These are phyloP conservation scores for Odobenus rosmarus DNA, from an alignment of 2,113 vertebrate genomes.

Conservation along the genomic window DNA sequence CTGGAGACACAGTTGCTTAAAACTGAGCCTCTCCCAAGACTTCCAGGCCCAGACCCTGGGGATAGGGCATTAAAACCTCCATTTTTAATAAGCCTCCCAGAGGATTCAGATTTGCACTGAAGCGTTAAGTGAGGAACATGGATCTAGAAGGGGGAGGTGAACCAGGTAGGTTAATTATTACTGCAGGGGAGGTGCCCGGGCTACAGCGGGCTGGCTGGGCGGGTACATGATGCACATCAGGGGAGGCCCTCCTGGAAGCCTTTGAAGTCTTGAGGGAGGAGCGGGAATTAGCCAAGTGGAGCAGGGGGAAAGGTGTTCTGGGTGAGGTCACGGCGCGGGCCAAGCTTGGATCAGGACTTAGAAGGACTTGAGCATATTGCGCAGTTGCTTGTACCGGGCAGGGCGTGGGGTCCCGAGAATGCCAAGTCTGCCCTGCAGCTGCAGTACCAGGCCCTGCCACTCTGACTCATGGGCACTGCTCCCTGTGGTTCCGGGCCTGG, in stretches of 20 bases:
- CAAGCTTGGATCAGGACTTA: not conserved
- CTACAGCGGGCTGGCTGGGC: fast-evolving
- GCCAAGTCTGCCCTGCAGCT: not conserved
- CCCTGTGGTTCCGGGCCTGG: not conserved
- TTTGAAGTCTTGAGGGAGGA: not conserved
- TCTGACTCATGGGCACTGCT: fast-evolving
- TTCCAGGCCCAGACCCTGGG: not conserved
- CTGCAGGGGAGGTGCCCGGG: no score
- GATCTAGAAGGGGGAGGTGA: not conserved
- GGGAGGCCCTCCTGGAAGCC: not conserved
- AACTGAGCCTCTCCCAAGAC: not conserved
- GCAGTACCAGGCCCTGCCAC: fast-evolving
- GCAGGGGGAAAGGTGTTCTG: not conserved
- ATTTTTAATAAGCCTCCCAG: not conserved
- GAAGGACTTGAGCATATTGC: not conserved
- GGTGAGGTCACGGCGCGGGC: not conserved
- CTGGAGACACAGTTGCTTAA: not conserved
- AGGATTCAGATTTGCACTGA: not conserved
- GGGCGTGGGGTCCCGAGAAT: fast-evolving
- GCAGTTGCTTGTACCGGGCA: not conserved
- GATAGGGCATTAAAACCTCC: not conserved
- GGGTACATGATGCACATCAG: fast-evolving
- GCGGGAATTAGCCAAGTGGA: not conserved
- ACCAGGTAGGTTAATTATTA: not conserved
- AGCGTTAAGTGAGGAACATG: not conserved